Evolutionary conservation across 2,113 vertebrate species (phyloP).

Genomic region (Ascaphus truei): DNA sequence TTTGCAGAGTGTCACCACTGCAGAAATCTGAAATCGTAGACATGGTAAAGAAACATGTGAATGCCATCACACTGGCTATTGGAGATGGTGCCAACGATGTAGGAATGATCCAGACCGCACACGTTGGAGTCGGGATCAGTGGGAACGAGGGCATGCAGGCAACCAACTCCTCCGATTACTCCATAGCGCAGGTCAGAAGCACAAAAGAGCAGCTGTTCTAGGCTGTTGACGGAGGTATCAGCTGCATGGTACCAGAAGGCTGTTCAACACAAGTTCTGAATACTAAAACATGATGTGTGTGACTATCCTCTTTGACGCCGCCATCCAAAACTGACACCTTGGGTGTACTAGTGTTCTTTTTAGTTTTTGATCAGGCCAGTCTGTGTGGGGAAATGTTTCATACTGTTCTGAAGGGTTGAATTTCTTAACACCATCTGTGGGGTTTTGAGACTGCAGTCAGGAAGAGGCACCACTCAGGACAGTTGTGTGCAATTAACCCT

Average conservation of each 20-base stretch:
- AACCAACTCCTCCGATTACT: slow-evolving; percentile 94
- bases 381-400: background rate
- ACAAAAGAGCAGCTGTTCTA: rapidly evolving
- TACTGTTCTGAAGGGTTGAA: background rate
- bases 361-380: background rate
- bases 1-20: slow-evolving; percentile 88
- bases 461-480: background rate
- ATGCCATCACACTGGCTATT: slow-evolving; percentile 95
- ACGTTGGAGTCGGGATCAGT: slow-evolving; percentile 94
- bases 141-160: slow-evolving; percentile 98
- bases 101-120: slow-evolving; percentile 97
- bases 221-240: background rate
- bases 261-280: background rate
- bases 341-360: background rate
- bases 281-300: background rate
- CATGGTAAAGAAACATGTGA: slow-evolving; percentile 95
- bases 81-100: slow-evolving; percentile 96
- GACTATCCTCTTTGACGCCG: background rate
- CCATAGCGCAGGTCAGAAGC: slow-evolving; percentile 88
- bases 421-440: slow-evolving; percentile 9
- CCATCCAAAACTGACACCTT: background rate
- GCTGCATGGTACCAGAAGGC: background rate
- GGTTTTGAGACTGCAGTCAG: rapidly evolving
- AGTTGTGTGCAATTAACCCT: background rate
- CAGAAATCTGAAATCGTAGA: slow-evolving; percentile 98